Evolutionary conservation across 2,797 vertebrate species (phyloP).

Genomic region (Hydrolagus colliei): DNA sequence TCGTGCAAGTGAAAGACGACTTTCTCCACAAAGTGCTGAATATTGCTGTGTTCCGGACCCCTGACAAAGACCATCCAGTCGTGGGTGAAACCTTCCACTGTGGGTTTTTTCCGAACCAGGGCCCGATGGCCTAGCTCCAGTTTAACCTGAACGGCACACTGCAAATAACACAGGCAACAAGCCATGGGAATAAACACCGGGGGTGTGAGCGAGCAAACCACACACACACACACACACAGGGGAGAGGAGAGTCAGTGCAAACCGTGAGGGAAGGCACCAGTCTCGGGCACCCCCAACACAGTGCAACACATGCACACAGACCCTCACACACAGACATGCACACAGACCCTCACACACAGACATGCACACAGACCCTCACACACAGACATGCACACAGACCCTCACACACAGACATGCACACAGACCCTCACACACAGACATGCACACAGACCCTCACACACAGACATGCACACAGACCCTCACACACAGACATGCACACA

Average conservation of each 20-base stretch:
- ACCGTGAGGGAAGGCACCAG: slow-evolving; percentile 41
- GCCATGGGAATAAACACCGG: background rate
- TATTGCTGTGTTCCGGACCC: slow-evolving; percentile 92
- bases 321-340: too few relatives aligned
- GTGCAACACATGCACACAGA: slow-evolving; percentile 23
- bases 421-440: too few relatives aligned
- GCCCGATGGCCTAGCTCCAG: slow-evolving; percentile 95
- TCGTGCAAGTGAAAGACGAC: slow-evolving; percentile 97
- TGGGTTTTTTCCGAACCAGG: slow-evolving; percentile 93
- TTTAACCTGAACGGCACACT: slow-evolving; percentile 98
- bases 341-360: too few relatives aligned
- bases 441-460: too few relatives aligned
- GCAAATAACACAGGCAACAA: slow-evolving; percentile 35
- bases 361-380: too few relatives aligned
- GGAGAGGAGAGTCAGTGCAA: slow-evolving; percentile 31
- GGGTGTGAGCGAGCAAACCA: slow-evolving; percentile 13
- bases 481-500: too few relatives aligned
- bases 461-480: too few relatives aligned
- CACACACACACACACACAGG: background rate
- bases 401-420: too few relatives aligned
- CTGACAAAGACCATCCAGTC: slow-evolving; percentile 99
- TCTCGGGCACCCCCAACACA: slow-evolving; percentile 45
- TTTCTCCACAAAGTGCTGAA: slow-evolving; percentile 99
- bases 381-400: too few relatives aligned
- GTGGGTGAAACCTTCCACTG: slow-evolving; percentile 93